Conservation (phyloP, 2,113 vertebrate genomes). For the Protomyctophum bolini region DNA sequence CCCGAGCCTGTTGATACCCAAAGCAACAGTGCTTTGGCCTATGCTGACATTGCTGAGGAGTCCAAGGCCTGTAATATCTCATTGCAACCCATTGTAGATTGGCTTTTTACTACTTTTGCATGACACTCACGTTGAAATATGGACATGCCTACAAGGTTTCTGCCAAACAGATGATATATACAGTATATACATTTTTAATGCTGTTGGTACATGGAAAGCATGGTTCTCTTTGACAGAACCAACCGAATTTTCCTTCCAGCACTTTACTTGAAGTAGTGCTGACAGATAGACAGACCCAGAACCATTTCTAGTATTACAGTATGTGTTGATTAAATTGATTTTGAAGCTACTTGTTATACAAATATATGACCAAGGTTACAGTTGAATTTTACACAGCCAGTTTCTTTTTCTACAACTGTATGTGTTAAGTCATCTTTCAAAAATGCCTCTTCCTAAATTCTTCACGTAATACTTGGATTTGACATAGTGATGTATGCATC, state of each 20-base stretch:
- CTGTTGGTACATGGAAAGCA: neutral
- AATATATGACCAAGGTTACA: neutral
- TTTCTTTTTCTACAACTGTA: neutral
- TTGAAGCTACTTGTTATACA: neutral
- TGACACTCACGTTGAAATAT: too few species aligned
- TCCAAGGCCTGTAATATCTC: too few species aligned
- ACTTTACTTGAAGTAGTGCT: slow-evolving; percentile 1
- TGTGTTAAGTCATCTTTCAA: slow-evolving; percentile 29
- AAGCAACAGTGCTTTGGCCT: too few species aligned
- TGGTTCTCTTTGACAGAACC: too few species aligned
- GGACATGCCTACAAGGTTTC: neutral
- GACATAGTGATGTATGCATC: slow-evolving; percentile 19
- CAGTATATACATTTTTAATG: too few species aligned
- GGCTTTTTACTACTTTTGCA: too few species aligned
- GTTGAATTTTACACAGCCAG: too few species aligned
- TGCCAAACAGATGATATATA: neutral
- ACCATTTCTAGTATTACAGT: neutral
- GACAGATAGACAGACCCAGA: neutral
- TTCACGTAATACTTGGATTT: neutral
- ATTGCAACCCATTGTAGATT: too few species aligned
- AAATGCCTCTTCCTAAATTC: slow-evolving; percentile 9
- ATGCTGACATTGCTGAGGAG: too few species aligned
- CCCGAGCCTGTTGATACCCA: too few species aligned
- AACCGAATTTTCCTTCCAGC: too few species aligned
- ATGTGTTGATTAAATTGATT: too few species aligned